phyloP scores from a whole-genome alignment of 1,140 invertebrate species.

The Euwallacea similis region DNA sequence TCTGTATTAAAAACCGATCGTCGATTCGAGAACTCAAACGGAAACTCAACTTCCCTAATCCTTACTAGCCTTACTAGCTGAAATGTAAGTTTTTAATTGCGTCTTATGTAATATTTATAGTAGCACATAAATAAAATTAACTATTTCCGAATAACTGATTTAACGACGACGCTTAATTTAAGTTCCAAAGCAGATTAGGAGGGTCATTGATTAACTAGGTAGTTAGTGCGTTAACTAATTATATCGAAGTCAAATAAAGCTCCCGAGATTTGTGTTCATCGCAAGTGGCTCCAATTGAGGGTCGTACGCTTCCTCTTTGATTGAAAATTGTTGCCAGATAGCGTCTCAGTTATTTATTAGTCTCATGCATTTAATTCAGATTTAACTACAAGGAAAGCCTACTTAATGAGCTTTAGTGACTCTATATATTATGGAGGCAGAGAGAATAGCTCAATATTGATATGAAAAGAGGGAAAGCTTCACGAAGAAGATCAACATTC shows the following conservation, averaged over 20 bases:
- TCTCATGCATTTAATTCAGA: no score
- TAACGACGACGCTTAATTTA: constrained; percentile 27
- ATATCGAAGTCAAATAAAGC: constrained; percentile 31
- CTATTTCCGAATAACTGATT: constrained; percentile 26
- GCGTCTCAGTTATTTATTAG: not conserved
- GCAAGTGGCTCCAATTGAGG: constrained; percentile 4
- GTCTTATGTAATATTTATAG: not conserved
- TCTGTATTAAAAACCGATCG: no score
- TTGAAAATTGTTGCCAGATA: constrained; percentile 7
- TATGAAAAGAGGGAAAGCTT: no score
- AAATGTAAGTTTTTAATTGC: no score
- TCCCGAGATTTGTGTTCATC: constrained; percentile 30
- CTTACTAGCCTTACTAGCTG: no score
- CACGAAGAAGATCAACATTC: no score
- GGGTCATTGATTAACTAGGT: constrained; percentile 35
- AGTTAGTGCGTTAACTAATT: constrained; percentile 34
- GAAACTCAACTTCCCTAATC: no score
- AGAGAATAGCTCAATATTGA: no score
- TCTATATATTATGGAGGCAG: no score
- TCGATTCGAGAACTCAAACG: no score
- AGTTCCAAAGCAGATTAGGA: constrained; percentile 31
- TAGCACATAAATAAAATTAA: constrained; percentile 23
- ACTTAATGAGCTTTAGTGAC: no score
- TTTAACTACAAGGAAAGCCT: no score
- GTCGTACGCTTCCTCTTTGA: constrained; percentile 13